Evolutionary conservation across 2,797 vertebrate genomes (phyloP), one percentile per base, ranked within the genome.

Genomic region (Enteromius radiatus): DNA sequence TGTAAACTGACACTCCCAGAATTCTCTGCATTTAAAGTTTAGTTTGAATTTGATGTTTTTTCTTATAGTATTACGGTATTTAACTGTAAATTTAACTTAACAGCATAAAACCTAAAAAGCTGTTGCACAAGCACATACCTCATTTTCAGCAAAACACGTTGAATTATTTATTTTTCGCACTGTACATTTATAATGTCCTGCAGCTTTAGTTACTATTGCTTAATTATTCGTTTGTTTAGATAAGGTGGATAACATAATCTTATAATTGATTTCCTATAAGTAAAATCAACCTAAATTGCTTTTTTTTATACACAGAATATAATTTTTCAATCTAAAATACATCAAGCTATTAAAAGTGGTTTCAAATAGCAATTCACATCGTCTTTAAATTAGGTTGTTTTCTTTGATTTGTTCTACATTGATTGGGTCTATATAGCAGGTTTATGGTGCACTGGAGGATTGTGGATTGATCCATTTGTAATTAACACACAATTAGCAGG

Each of bases 401-500:
- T 71, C 5, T 23, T 70, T 64, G 64, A 63, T 59, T 64, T 59
- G 26, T 31, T 82, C 59, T 45, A 11, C 1, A 61, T 43, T 52
- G 67, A 81, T 36, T 56, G 33, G 41, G 15, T 47, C 47, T 47
- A n/a, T 45, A 26, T 33, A 26, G 63, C 43, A 52, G 70, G 43
- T 76, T 82, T 79, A 76, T 45, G 23, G 15, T 63, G 63, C 59
- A 28, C 33, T 19, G 38, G 59, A 78, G 80, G 69, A 61, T 67
- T 38, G 43, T 14, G 70, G 67, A 76, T 78, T 63, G 76, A 70
- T 78, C 70, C 70, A 45, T 43, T 76, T 79, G 73, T 84, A 83
- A 84, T 86, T 86, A 84, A 77, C 78, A 83, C 77, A 75, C 75
- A 83, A 86, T 84, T 86, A 84, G 63, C 65, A 59, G 78, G 65